phyloP scores from a whole-genome alignment of 2,888 invertebrate species.

The Xestoiulus laeticollis region DNA sequence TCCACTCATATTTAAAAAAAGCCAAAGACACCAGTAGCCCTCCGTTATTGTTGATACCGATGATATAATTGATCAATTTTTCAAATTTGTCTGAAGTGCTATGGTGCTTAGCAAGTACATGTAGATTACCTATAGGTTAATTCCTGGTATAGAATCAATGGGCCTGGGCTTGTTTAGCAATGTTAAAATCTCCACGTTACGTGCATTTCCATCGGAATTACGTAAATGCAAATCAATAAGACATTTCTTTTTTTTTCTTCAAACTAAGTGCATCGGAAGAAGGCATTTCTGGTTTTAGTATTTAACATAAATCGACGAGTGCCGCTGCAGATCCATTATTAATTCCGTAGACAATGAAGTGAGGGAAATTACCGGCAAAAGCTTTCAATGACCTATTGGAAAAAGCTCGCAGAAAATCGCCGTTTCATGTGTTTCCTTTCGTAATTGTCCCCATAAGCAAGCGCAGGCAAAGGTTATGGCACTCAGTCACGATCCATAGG shows the following conservation, averaged over 20 bases:
- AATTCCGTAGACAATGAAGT: neutral
- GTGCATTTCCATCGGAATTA: neutral
- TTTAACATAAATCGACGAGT: constrained; percentile 23
- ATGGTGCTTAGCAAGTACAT: neutral
- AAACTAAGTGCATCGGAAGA: neutral
- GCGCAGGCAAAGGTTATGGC: constrained; percentile 19
- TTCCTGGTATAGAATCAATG: neutral
- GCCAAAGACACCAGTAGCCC: neutral
- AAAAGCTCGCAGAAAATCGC: neutral
- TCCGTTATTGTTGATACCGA: neutral
- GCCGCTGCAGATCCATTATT: neutral
- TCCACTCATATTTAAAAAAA: neutral
- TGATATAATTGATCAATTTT: constrained; percentile 21
- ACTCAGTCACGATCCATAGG: constrained; percentile 12
- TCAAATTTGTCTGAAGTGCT: neutral
- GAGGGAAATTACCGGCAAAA: neutral
- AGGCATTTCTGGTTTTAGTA: neutral
- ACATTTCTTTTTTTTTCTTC: neutral
- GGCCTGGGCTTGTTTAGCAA: neutral
- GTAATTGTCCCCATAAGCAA: neutral
- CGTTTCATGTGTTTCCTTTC: neutral
- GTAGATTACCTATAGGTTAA: neutral
- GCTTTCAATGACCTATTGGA: neutral
- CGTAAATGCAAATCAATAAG: neutral
- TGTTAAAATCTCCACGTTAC: neutral